A percentile compares a stretch with the other conserved stretches of the same genome.
phyloP scores from a whole-genome alignment of 2,113 vertebrate species.

The Verasper variegatus region DNA sequence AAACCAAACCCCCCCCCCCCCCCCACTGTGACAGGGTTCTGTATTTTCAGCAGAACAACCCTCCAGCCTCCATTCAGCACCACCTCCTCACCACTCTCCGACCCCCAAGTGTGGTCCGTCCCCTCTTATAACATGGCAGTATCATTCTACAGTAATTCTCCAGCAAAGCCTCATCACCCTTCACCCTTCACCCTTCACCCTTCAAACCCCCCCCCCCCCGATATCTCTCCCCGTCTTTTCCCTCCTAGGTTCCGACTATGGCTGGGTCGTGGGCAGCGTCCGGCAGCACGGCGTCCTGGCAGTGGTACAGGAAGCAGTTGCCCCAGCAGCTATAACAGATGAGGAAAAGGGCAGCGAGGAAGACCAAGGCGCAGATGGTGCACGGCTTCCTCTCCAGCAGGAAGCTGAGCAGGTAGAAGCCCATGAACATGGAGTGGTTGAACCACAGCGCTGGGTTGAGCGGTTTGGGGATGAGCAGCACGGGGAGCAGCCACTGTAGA shows the following conservation, averaged over 20 bases:
- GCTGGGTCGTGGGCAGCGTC: conserved; percentile 91
- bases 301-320: conserved; percentile 99
- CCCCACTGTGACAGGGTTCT: not conserved
- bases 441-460: conserved; percentile 99
- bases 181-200: not conserved
- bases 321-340: conserved; percentile 99
- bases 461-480: conserved; percentile 98
- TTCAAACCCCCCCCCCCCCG: no score
- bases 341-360: conserved; percentile 96
- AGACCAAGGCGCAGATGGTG: conserved; percentile 99
- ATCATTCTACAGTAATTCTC: conserved; percentile 25
- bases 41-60: not conserved
- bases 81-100: not conserved
- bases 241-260: conserved; percentile 92
- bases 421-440: conserved; percentile 99
- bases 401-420: conserved; percentile 99
- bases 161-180: not conserved
- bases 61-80: not conserved
- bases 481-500: conserved; percentile 98
- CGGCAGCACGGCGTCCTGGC: conserved; percentile 91
- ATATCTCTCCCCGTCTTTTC: not conserved
- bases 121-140: conserved; percentile 47
- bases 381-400: conserved; percentile 98
- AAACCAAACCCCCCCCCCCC: not conserved
- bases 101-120: not conserved